Evolutionary conservation across 2,888 invertebrate genomes (phyloP), one percentile per base, ranked within the genome.

Genomic region (Tolmerus cingulatus): DNA sequence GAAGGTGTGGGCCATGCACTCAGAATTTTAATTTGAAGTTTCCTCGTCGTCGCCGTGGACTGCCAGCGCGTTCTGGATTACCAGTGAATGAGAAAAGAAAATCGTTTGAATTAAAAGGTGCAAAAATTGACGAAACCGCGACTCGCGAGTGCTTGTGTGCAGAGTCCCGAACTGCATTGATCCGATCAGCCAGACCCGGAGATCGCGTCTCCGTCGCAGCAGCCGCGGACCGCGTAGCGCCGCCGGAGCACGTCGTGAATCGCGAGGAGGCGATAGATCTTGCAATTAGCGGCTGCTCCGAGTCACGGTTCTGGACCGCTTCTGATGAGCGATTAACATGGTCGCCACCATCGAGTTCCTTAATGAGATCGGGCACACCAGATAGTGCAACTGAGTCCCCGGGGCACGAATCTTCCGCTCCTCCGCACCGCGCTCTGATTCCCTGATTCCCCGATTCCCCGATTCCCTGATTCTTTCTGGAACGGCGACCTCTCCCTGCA

Each of bases 11-110:
- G 43, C 43, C 16, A 46, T 74, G 74, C 85, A 74, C 14, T 85
- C 34, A 30, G 85, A 85, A 85, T 85, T 74, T 85, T 74, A 85
- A 85, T 43, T 46, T 43, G 9, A 30, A 30, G 3, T 30, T 30
- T 30, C 30, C 30, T 46, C n/a, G 8, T 9, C 46, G 37, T 23
- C 23, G 74, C 27, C 16, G 27, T 85, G 74, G 66, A 66, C 34
- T 40, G 34, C 57, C n/a, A 57, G n/a, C 82, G 19, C 30, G 40
- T 23, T 84, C 30, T 85, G 85, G 85, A 85, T 85, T 85, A 85
- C 85, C 85, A 85, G 85, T 85, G 85, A 85, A 85, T 46, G 23
- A 57, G 57, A 40, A 30, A 81, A 55, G 4, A 27, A 46, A 27
- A 16, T 55, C 43, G n/a, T 81, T n/a, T 37, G 46, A 30, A 66